Conservation (phyloP, 2,797 vertebrate genomes). For the Arnoldichthys spilopterus region DNA sequence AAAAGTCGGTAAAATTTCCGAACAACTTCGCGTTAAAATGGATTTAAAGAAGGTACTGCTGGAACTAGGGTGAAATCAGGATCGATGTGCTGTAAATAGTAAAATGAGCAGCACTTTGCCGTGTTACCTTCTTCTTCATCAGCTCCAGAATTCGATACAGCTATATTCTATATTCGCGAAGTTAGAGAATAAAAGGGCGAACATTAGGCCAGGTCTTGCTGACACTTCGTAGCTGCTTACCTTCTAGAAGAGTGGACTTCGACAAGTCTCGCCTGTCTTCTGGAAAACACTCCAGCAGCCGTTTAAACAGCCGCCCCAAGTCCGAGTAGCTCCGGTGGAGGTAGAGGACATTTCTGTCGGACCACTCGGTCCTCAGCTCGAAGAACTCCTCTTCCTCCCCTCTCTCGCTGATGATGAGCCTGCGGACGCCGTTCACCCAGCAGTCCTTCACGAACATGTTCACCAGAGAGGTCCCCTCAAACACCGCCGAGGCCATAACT, state of each 20-base stretch:
- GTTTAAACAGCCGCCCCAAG: conserved; percentile 86
- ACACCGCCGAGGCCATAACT: conserved; percentile 94
- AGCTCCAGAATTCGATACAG: no score
- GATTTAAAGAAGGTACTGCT: no score
- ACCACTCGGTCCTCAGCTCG: conserved; percentile 97
- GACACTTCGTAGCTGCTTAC: conserved; percentile 72
- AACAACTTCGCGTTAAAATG: no score
- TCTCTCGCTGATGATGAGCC: conserved; percentile 88
- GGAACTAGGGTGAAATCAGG: no score
- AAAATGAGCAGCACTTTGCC: no score
- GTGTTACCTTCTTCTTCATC: no score
- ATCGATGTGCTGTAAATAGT: no score
- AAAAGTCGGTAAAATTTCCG: no score
- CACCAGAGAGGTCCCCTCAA: conserved; percentile 95
- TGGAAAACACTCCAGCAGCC: conserved; percentile 89
- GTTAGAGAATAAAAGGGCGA: no score
- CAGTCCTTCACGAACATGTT: conserved; percentile 98
- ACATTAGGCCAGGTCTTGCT: no score
- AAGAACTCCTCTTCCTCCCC: conserved; percentile 97
- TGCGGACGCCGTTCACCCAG: conserved; percentile 95
- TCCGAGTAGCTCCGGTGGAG: conserved; percentile 92
- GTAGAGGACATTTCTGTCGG: conserved; percentile 94
- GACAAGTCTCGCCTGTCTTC: conserved; percentile 88
- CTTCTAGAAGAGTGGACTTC: conserved; percentile 86
- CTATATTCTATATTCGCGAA: no score